Evolutionary conservation across 2,113 vertebrate genomes (phyloP).

Genomic region (Campylomormyrus numenius): DNA sequence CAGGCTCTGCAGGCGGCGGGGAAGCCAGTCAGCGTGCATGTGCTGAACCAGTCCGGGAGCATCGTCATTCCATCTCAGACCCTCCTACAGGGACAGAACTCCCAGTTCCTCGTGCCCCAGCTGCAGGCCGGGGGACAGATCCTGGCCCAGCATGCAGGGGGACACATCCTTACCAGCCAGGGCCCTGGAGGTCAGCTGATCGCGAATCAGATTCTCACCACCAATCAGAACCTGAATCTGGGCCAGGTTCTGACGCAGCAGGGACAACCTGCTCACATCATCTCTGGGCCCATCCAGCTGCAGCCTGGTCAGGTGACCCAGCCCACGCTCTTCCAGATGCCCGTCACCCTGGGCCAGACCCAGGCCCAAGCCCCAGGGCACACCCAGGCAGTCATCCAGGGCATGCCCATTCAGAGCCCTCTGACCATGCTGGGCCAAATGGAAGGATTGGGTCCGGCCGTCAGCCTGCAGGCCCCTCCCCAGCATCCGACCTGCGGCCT

Average conservation of each 20-base stretch:
- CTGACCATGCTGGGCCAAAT: slow-evolving; percentile 77
- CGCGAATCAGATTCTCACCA: slow-evolving; percentile 82
- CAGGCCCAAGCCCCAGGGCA: slow-evolving; percentile 61
- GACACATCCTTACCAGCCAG: slow-evolving; percentile 77
- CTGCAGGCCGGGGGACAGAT: slow-evolving; percentile 76
- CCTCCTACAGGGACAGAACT: slow-evolving; percentile 77
- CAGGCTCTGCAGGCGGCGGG: slow-evolving; percentile 66
- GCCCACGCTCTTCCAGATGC: slow-evolving; percentile 86
- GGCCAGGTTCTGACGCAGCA: slow-evolving; percentile 78
- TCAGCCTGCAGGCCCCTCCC: slow-evolving; percentile 66
- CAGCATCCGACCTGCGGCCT: slow-evolving; percentile 56
- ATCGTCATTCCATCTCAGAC: slow-evolving; percentile 89
- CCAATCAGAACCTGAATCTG: slow-evolving; percentile 88
- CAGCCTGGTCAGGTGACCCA: slow-evolving; percentile 81
- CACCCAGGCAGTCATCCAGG: slow-evolving; percentile 77
- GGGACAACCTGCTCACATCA: slow-evolving; percentile 79
- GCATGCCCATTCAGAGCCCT: slow-evolving; percentile 78
- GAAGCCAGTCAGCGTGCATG: slow-evolving; percentile 84
- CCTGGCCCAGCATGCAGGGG: slow-evolving; percentile 72
- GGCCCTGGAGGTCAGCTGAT: slow-evolving; percentile 77
- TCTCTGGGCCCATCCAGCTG: slow-evolving; percentile 79
- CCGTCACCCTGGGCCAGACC: slow-evolving; percentile 70
- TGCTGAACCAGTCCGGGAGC: slow-evolving; percentile 85
- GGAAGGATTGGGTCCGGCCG: slow-evolving; percentile 70
- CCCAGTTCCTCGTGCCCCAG: slow-evolving; percentile 83